Evolutionary conservation across 2,888 invertebrate genomes (phyloP), one percentile per base, ranked within the genome.

Genomic region (Drosophila nr. perissopoda): DNA sequence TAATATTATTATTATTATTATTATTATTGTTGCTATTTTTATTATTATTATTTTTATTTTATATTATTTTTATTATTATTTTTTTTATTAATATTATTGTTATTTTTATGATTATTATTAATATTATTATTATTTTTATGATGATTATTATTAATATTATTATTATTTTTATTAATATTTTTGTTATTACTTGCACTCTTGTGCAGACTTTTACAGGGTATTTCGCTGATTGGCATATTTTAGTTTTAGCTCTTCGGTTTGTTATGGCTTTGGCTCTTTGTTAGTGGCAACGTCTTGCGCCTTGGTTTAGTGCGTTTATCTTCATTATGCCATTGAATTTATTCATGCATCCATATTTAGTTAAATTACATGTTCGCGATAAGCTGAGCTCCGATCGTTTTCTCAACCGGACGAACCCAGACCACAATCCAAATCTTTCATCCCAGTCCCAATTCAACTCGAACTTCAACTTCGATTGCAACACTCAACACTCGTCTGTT

Each of bases 321-420:
- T 87, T 88, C 80, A 80, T 81, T 76, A 83, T 83, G 82, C 85
- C 89, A 87, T 89, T 85, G 85, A 85, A 84, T 87, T 81, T 85
- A 85, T 84, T 82, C 88, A 85, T 80, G 83, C 76, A 83, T 76
- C 83, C 80, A 87, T 86, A 89, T 88, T 86, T 89, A 79, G 86
- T 62, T 73, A 85, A 85, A 88, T 88, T 90, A 86, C 87, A 88
- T 74, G 83, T 82, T 75, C 57, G 62, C 80, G 83, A 89, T 88
- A 85, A 82, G 86, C 67, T 54, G 21, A 36, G 21, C 34, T 27
- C 27, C 57, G 64, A 48, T 36, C 54, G 13, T 38, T 36, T 54
- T 57, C 13, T 31, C 21, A 53, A 29, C 36, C 54, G 53, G 27
- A 40, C 36, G 34, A 16, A 5, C 10, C 29, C 53, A 42, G 29